Conservation (phyloP, 2,797 vertebrate genomes). For the Catharus ustulatus region DNA sequence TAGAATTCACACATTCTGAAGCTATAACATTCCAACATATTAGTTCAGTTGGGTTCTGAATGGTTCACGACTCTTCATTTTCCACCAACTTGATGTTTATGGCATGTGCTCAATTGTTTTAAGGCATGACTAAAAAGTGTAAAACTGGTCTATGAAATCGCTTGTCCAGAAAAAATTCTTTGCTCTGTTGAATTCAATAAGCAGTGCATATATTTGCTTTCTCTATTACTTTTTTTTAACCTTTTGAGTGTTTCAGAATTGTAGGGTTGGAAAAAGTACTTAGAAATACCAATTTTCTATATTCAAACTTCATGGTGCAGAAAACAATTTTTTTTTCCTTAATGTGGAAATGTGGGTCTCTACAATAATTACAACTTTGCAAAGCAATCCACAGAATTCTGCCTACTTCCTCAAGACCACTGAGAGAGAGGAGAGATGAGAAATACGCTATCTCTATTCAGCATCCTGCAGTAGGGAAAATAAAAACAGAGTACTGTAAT, state of each 20-base stretch:
- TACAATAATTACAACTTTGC: slow-evolving; percentile 42
- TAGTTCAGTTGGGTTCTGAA: slow-evolving; percentile 68
- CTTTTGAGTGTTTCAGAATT: slow-evolving; percentile 69
- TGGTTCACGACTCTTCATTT: slow-evolving; percentile 71
- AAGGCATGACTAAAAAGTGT: slow-evolving; percentile 75
- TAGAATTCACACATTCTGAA: slow-evolving; percentile 67
- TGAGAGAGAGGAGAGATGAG: not conserved
- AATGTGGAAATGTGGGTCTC: not conserved
- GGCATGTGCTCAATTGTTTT: slow-evolving; percentile 75
- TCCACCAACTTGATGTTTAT: slow-evolving; percentile 65
- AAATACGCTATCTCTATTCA: not conserved
- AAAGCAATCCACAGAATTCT: slow-evolving; percentile 27
- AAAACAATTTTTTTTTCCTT: not conserved
- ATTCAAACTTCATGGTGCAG: slow-evolving; percentile 44
- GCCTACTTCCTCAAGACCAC: not conserved
- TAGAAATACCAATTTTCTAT: slow-evolving; percentile 60
- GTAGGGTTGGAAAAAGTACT: slow-evolving; percentile 49
- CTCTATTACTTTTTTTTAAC: slow-evolving; percentile 33
- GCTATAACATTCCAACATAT: slow-evolving; percentile 57
- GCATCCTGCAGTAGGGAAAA: not conserved
- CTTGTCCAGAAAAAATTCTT: slow-evolving; percentile 70
- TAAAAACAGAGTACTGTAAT: not conserved
- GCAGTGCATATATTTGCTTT: slow-evolving; percentile 58
- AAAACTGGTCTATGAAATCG: slow-evolving; percentile 68
- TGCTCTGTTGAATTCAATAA: slow-evolving; percentile 69